Evolutionary conservation across 1,140 invertebrate genomes (phyloP).

Genomic region (Acyrthosiphon pisum): DNA sequence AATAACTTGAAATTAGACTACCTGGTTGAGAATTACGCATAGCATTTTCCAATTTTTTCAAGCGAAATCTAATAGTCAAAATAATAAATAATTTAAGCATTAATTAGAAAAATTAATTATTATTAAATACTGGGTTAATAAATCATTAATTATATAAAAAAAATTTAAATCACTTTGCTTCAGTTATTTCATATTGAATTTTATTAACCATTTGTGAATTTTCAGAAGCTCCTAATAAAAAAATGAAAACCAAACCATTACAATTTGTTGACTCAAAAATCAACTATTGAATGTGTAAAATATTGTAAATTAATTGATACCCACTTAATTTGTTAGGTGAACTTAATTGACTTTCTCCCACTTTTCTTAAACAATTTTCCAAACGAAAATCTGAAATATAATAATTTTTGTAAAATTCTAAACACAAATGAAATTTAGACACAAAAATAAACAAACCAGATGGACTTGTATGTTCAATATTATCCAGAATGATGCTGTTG

Average conservation of each 20-base stretch:
- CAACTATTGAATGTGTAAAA: neutral
- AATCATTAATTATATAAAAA: neutral
- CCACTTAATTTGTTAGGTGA: constrained; percentile 36
- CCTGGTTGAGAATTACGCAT: constrained; percentile 30
- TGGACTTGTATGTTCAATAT: neutral
- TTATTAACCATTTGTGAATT: constrained; percentile 35
- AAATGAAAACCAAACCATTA: neutral
- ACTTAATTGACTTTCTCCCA: neutral
- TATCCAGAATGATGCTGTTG: neutral
- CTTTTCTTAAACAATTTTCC: constrained; percentile 28
- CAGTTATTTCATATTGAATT: constrained; percentile 41
- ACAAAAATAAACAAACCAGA: constrained; percentile 2
- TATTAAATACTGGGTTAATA: neutral
- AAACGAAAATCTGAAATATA: constrained; percentile 34
- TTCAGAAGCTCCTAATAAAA: neutral
- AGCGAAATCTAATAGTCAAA: constrained; percentile 39
- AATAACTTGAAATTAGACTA: constrained; percentile 4
- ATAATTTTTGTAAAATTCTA: neutral
- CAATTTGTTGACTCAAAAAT: neutral
- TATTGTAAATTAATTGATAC: neutral
- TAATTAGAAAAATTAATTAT: neutral
- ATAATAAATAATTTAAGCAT: constrained; percentile 31
- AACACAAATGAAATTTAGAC: neutral
- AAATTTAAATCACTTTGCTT: constrained; percentile 30
- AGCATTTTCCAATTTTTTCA: constrained; percentile 48